Evolutionary conservation across 2,888 invertebrate genomes (phyloP).

Genomic region (Hedya salicella): DNA sequence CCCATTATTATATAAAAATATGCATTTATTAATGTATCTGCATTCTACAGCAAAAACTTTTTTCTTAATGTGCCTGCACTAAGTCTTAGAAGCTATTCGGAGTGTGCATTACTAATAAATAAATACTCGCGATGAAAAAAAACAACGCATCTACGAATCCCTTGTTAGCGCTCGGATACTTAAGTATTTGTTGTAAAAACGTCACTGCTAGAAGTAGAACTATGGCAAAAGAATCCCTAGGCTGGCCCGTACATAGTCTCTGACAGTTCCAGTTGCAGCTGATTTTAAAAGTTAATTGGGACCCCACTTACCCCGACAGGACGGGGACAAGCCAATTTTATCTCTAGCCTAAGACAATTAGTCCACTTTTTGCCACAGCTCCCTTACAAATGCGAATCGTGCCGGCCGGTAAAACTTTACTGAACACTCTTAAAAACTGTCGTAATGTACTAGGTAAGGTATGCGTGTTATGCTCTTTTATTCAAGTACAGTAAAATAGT

Average conservation of each 20-base stretch:
- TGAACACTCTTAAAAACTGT: conserved; percentile 9
- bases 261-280: conserved; percentile 6
- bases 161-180: conserved; percentile 8
- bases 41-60: too few relatives aligned
- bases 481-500: conserved; percentile 23
- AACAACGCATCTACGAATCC: neutral
- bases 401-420: conserved; percentile 26
- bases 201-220: conserved; percentile 19
- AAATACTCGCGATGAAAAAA: neutral
- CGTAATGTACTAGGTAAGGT: conserved; percentile 18
- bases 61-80: too few relatives aligned
- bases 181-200: conserved; percentile 18
- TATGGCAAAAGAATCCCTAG: conserved; percentile 34
- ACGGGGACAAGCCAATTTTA: conserved; percentile 31
- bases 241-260: conserved; percentile 15
- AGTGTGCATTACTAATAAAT: conserved; percentile 1
- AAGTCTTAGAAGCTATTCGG: neutral
- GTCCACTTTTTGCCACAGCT: conserved; percentile 32
- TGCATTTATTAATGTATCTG: too few relatives aligned
- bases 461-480: conserved; percentile 20
- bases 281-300: conserved; percentile 41
- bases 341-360: conserved; percentile 39
- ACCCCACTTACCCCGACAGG: conserved; percentile 26
- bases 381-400: conserved; percentile 15
- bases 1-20: too few relatives aligned